Evolutionary conservation across 2,888 invertebrate species (phyloP), one percentile per base, ranked within the genome.

Genomic region (Caradrina clavipalpis): DNA sequence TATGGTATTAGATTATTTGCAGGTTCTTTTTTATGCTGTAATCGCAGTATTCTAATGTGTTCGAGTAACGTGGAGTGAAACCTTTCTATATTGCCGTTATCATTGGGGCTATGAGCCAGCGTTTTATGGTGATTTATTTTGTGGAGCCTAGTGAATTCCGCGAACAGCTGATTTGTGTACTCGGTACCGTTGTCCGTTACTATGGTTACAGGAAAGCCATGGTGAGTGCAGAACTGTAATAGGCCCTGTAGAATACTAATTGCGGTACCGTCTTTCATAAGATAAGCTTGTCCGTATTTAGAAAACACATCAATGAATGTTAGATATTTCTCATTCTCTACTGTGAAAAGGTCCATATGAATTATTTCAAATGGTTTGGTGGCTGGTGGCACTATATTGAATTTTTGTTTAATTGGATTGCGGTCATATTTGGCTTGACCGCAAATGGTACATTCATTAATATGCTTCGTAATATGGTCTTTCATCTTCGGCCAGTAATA

Each of bases 211-310:
- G 59, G 73, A 0, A 77, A 3, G 0, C 72, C 70, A 39, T 78
- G 84, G 31, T 71, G 84, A 47, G 66, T 76, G 42, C 66, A 78
- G 26, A 67, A 74, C 47, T n/a, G 74, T 39, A 69, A 53, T 50
- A 84, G 54, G 1, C 61, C 76, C 68, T 81, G 78, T 3, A 82
- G 11, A 11, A 81, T 55, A 19, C 81, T 82, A 8, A 77, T 5
- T 0, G 79, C 79, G 0, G 81, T 79, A 0, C 69, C 67, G 50
- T 82, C 81, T 56, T 72, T 53, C 0, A 82, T n/a, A 13, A 58
- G 58, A 45, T 78, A 80, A 4, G 80, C 82, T 58, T 82, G 80
- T 10, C 60, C 73, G n/a, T 82, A 81, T 39, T 80, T 81, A 0
- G 78, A 69, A 21, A 82, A 79, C 1, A 57, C 51, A 8, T 81